Evolutionary conservation across 2,113 vertebrate species (phyloP).

Genomic region (Tupaia tana): DNA sequence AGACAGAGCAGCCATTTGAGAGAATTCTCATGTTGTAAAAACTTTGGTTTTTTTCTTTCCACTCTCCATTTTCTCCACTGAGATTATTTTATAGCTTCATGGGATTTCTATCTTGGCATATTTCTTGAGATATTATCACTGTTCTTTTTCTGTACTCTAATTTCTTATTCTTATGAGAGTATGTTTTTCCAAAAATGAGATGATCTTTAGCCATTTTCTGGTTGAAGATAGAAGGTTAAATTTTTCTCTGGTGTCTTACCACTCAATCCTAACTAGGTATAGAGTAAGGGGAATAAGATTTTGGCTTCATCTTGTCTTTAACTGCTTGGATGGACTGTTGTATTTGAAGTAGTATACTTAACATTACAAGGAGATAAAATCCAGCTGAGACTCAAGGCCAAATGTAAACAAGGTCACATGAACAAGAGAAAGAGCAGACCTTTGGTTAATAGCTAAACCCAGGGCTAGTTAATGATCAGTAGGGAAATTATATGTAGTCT

Average conservation of each 20-base stretch:
- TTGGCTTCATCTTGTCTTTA: conserved; percentile 57
- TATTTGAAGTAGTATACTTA: conserved; percentile 63
- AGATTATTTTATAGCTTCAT: conserved; percentile 48
- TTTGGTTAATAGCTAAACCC: conserved; percentile 80
- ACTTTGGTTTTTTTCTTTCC: conserved; percentile 43
- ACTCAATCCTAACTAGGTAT: background rate
- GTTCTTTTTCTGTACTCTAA: background rate
- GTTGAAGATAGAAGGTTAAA: background rate
- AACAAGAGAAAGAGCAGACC: conserved; percentile 68
- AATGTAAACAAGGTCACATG: conserved; percentile 76
- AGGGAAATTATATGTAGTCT: conserved; percentile 72
- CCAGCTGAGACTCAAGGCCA: conserved; percentile 60
- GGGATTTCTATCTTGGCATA: conserved; percentile 2
- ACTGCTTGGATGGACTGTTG: conserved; percentile 53
- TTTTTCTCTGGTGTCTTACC: conserved; percentile 37
- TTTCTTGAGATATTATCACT: conserved; percentile 55
- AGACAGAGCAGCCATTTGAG: background rate
- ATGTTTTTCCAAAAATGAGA: conserved; percentile 39
- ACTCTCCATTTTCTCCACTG: conserved; percentile 38
- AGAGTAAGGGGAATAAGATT: conserved; percentile 19
- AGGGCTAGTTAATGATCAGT: conserved; percentile 78
- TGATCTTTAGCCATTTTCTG: conserved; percentile 51
- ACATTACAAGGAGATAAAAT: conserved; percentile 70
- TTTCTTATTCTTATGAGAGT: conserved; percentile 19
- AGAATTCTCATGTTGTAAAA: conserved; percentile 36